Conservation (phyloP, 1,140 invertebrate genomes). For the Dendroctonus valens region DNA sequence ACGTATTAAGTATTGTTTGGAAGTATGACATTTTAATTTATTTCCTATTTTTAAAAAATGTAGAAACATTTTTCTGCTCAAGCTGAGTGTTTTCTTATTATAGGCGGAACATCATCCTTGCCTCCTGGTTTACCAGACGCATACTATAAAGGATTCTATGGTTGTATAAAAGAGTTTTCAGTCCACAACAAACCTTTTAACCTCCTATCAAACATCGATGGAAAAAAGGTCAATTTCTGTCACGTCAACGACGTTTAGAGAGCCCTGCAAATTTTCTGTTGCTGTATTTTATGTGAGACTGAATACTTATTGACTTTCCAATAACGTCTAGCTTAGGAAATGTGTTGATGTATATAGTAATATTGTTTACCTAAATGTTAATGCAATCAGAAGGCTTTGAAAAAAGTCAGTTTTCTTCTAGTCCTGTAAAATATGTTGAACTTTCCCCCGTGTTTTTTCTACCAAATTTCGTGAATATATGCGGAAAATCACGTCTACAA, state of each 20-base stretch:
- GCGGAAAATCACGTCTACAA: background rate
- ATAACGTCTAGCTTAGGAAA: slow-evolving; percentile 28
- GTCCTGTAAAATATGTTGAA: slow-evolving; percentile 26
- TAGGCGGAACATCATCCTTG: slow-evolving; percentile 44
- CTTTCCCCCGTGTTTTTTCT: background rate
- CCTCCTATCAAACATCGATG: slow-evolving; percentile 43
- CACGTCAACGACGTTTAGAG: slow-evolving; percentile 49
- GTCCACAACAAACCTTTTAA: slow-evolving; percentile 47
- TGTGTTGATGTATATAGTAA: slow-evolving; percentile 31
- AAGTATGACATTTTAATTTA: too few relatives aligned
- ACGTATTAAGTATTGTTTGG: too few relatives aligned
- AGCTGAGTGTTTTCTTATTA: slow-evolving; percentile 14
- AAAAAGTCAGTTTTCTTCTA: slow-evolving; percentile 23
- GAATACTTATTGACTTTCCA: slow-evolving; percentile 34
- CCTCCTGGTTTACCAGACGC: slow-evolving; percentile 46
- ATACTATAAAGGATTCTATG: slow-evolving; percentile 49
- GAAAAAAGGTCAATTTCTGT: slow-evolving; percentile 46
- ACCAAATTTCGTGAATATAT: too few relatives aligned
- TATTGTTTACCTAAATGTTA: slow-evolving; percentile 1
- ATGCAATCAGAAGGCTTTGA: background rate
- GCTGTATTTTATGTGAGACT: slow-evolving; percentile 34
- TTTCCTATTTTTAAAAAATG: too few relatives aligned
- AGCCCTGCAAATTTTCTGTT: slow-evolving; percentile 15
- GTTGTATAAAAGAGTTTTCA: slow-evolving; percentile 47
- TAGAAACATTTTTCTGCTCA: background rate